Base-by-base conservation (phyloP, 1,140 invertebrate species). In the Drosophila tropicalis region DNA sequence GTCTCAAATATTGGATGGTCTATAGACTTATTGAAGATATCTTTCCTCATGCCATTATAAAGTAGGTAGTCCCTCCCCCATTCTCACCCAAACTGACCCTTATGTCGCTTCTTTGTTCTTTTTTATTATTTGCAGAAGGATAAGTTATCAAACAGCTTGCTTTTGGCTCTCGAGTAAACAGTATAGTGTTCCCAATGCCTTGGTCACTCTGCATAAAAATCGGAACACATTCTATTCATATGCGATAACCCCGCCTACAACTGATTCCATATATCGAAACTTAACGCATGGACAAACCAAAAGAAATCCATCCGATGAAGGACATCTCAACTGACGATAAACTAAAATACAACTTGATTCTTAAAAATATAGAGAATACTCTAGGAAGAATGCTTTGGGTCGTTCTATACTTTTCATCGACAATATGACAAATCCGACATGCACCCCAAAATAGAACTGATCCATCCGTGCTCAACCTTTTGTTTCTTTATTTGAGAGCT, bases 21-120 rank as follows among this genome's bases (percentile, higher is more conserved):
- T 76, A 64, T 4, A 54, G 22, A 6, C 57, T 80, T 7, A 55
- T 84, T 7, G 73, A 74, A n/a, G 13, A 51, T 0, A 22, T 67
- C 15, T 84, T 84, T 32, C 81, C 81, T 0, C 57, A 71, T 25
- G 81, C 81, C 2, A 77, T 84, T 15, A 13, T 85, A 7, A 80
- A 61, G 81, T 84, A 19, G 58, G 81, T 62, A 2, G 7, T 3
- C 55, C 1, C 12, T 6, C 6, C 13, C 6, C 6, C n/a, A 17
- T 29, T 29, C 29, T 29, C 15, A 17, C 6, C 15, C 15, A 47
- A 2, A 0, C 15, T 3, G 4, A 25, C 22, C 22, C 3, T 22
- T 22, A 3, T 22, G 22, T 22, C 3, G 2, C 3, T 22, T 22
- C 2, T 3, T n/a, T 47, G n/a, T 2, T 1, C 7, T 0, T 2